Evolutionary conservation across 2,113 vertebrate species (phyloP).

Genomic region (Vidua macroura): DNA sequence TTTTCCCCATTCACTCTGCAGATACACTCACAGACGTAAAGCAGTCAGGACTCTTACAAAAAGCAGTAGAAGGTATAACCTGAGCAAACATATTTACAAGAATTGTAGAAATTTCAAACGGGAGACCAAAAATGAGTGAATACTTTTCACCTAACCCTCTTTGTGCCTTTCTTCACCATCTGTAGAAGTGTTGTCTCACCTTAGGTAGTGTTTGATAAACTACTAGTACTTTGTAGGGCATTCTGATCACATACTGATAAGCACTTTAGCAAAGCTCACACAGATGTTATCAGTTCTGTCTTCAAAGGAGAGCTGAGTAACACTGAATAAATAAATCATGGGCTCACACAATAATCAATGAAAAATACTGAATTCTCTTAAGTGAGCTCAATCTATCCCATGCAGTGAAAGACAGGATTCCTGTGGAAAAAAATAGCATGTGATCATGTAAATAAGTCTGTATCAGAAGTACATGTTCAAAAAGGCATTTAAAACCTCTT

Average conservation of each 20-base stretch:
- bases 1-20: background rate
- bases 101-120: background rate
- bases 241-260: background rate
- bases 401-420: background rate
- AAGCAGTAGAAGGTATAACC: background rate
- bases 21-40: background rate
- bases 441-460: background rate
- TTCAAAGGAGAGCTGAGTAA: slow-evolving; percentile 5
- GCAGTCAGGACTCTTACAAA: background rate
- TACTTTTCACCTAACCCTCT: background rate
- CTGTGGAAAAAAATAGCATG: background rate
- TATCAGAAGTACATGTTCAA: background rate
- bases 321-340: background rate
- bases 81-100: background rate
- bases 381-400: background rate
- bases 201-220: background rate
- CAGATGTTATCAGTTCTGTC: background rate
- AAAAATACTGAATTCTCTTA: background rate
- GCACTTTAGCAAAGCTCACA: background rate
- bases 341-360: background rate
- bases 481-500: background rate
- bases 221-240: background rate
- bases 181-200: background rate
- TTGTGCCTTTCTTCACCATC: background rate
- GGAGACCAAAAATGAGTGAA: background rate